Evolutionary conservation across 2,888 invertebrate genomes (phyloP).

Genomic region (Apamea monoglypha): DNA sequence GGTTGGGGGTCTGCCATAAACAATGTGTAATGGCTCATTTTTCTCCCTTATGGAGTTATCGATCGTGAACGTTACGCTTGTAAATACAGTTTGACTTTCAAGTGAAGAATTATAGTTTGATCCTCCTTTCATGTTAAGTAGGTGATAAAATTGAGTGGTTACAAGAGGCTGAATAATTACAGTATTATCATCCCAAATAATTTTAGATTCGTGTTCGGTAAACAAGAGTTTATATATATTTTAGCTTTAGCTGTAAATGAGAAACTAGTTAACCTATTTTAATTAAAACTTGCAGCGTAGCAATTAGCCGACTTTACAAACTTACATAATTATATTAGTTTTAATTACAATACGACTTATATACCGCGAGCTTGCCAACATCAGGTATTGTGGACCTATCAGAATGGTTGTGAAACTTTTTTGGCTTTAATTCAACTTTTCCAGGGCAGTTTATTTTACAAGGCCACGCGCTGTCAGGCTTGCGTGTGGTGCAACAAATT

Average conservation of each 20-base stretch:
- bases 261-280: slow-evolving; percentile 32
- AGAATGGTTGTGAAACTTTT: slow-evolving; percentile 29
- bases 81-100: slow-evolving; percentile 53
- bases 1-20: slow-evolving; percentile 35
- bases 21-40: slow-evolving; percentile 55
- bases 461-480: slow-evolving; percentile 13
- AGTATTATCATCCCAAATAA: neutral
- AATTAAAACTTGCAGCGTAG: slow-evolving; percentile 47
- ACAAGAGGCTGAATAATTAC: neutral
- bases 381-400: slow-evolving; percentile 31
- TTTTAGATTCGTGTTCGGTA: slow-evolving; percentile 2
- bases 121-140: slow-evolving; percentile 10
- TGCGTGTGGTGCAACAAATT: slow-evolving; percentile 42
- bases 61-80: slow-evolving; percentile 27
- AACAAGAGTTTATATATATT: slow-evolving; percentile 19
- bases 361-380: slow-evolving; percentile 28
- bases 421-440: slow-evolving; percentile 32
- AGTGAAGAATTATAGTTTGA: slow-evolving; percentile 31
- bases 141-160: slow-evolving; percentile 17
- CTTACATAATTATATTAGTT: slow-evolving; percentile 51
- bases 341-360: slow-evolving; percentile 46
- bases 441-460: slow-evolving; percentile 28
- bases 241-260: slow-evolving; percentile 26
- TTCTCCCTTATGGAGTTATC: slow-evolving; percentile 40
- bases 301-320: slow-evolving; percentile 35